These are phyloP conservation scores for Halichoerus grypus DNA, from an alignment of 2,113 vertebrate genomes.

Conservation along the genomic window DNA sequence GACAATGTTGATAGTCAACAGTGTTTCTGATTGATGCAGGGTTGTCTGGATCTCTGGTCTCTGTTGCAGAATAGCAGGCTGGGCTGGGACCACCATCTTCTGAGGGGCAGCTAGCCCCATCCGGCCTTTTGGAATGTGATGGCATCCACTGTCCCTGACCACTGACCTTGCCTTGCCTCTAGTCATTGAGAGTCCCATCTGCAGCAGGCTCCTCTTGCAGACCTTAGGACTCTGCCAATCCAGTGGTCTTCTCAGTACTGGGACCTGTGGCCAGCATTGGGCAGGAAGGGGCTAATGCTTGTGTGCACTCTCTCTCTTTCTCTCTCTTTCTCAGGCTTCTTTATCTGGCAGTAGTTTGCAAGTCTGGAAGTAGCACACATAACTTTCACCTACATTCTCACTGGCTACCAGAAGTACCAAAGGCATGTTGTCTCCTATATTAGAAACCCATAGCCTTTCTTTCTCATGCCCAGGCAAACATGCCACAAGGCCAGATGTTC, in stretches of 20 bases:
- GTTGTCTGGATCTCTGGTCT: not conserved
- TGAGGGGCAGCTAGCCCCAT: not conserved
- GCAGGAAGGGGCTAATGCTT: not conserved
- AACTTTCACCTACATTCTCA: not conserved
- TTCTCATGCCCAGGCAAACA: not conserved
- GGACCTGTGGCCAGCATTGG: not conserved
- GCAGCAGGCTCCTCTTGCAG: not conserved
- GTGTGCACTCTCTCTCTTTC: not conserved
- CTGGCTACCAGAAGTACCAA: not conserved
- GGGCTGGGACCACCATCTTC: not conserved
- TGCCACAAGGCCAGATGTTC: not conserved
- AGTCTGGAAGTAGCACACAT: not conserved
- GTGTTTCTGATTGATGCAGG: not conserved
- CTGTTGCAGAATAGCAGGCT: not conserved
- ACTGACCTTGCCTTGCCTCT: not conserved
- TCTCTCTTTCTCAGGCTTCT: not conserved
- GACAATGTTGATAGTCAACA: not conserved
- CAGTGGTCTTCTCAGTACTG: not conserved
- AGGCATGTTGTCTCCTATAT: not conserved
- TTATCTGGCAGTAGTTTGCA: not conserved
- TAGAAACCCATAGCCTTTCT: not conserved
- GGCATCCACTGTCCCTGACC: not conserved
- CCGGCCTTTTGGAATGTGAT: not conserved
- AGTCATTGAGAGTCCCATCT: not conserved
- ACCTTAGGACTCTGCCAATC: not conserved